Evolutionary conservation across 2,888 invertebrate genomes (phyloP).

Genomic region (Trachelus stipa): DNA sequence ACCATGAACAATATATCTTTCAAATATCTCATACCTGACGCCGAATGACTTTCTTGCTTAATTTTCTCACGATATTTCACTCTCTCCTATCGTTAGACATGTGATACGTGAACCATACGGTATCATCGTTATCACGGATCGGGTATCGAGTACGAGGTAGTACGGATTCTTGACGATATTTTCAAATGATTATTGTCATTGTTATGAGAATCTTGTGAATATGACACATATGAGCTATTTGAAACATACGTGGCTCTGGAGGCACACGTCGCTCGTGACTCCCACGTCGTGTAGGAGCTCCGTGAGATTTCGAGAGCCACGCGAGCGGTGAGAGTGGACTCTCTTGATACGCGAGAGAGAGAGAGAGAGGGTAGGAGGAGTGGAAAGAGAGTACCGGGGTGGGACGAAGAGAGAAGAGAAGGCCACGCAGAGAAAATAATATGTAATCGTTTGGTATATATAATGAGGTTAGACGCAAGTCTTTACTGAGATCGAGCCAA

Average conservation of each 20-base stretch:
- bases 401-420: slow-evolving; percentile 8
- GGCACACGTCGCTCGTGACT: slow-evolving; percentile 19
- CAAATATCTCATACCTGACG: not conserved
- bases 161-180: not conserved
- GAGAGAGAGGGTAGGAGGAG: slow-evolving; percentile 8
- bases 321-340: slow-evolving; percentile 29
- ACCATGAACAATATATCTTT: not conserved
- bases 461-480: slow-evolving; percentile 30
- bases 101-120: not conserved
- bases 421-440: slow-evolving; percentile 22
- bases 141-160: not conserved
- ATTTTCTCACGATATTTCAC: not conserved
- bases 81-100: not conserved
- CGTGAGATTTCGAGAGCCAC: slow-evolving; percentile 44
- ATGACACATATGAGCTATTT: slow-evolving; percentile 11
- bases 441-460: slow-evolving; percentile 24
- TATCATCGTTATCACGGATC: not conserved
- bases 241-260: slow-evolving; percentile 2
- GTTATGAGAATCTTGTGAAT: slow-evolving; percentile 12
- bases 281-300: slow-evolving; percentile 29
- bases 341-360: not conserved
- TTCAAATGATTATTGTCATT: slow-evolving; percentile 14
- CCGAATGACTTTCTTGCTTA: not conserved
- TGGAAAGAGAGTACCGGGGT: slow-evolving; percentile 13
- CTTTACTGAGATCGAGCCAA: slow-evolving; percentile 11